These are phyloP conservation scores for Eleginops maclovinus DNA, from an alignment of 2,113 vertebrate species.

Conservation along the genomic window DNA sequence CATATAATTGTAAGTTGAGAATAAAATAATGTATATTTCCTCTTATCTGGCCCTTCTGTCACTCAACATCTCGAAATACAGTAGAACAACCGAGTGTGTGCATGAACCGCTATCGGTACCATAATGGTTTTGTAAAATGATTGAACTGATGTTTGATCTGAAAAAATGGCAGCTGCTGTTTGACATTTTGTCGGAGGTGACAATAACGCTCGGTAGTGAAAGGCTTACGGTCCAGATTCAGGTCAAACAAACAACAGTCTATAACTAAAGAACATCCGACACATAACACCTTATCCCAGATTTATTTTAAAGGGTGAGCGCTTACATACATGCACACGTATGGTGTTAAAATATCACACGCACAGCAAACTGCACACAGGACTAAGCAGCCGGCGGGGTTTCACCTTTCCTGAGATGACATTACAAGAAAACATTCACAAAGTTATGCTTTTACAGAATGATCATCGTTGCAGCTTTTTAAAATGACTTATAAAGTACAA, in stretches of 20 bases:
- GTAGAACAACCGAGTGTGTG: too few species aligned
- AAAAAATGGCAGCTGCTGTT: slow-evolving; percentile 1
- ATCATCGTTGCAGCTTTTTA: too few species aligned
- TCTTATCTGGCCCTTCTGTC: too few species aligned
- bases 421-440: too few species aligned
- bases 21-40: too few species aligned
- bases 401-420: too few species aligned
- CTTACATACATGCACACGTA: slow-evolving; percentile 18
- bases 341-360: not conserved
- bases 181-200: slow-evolving; percentile 15
- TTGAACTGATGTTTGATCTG: slow-evolving; percentile 15
- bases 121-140: too few species aligned
- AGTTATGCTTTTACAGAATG: too few species aligned
- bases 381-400: slow-evolving; percentile 30
- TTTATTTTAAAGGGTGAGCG: slow-evolving; percentile 17
- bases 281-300: slow-evolving; percentile 14
- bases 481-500: too few species aligned
- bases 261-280: slow-evolving; percentile 33
- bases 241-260: slow-evolving; percentile 28
- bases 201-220: not conserved
- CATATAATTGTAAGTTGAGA: slow-evolving; percentile 8
- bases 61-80: too few species aligned
- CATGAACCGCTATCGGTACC: too few species aligned
- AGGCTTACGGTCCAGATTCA: slow-evolving; percentile 21
- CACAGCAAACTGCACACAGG: not conserved